Evolutionary conservation across 2,113 vertebrate species (phyloP).

Genomic region (Cairina moschata): DNA sequence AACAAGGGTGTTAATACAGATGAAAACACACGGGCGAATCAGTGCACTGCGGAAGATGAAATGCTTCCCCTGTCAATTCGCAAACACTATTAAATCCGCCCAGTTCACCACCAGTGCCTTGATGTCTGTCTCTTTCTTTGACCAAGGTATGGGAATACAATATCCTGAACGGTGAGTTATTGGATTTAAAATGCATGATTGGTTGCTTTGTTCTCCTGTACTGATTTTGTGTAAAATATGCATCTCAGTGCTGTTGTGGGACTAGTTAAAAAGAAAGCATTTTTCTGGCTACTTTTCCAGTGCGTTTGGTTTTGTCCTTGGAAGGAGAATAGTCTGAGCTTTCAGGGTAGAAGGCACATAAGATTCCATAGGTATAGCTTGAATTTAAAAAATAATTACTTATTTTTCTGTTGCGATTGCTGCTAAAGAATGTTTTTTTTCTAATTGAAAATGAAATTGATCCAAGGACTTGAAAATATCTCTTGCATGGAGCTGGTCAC

Average conservation of each 20-base stretch:
- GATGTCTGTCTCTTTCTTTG: conserved; percentile 37
- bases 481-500: not conserved
- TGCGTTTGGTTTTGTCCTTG: not conserved
- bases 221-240: not conserved
- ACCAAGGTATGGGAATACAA: conserved; percentile 31
- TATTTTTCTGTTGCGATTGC: not conserved
- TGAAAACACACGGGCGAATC: conserved; percentile 21
- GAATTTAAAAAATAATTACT: not conserved
- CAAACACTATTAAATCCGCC: not conserved
- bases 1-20: conserved; percentile 22
- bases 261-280: not conserved
- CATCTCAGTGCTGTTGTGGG: not conserved
- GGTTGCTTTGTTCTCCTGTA: not conserved
- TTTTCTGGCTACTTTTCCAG: not conserved
- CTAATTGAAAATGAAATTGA: not conserved
- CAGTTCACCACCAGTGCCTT: conserved; percentile 42
- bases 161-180: not conserved
- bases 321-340: not conserved
- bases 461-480: not conserved
- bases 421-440: not conserved
- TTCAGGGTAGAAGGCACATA: not conserved
- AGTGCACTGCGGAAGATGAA: conserved; percentile 41
- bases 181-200: not conserved
- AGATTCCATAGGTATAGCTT: not conserved
- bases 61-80: conserved; percentile 55